A percentile compares a stretch with the other conserved stretches of the same genome.
These are phyloP conservation scores for Drosophila histrio DNA, from an alignment of 2,888 invertebrate species.

Conservation along the genomic window DNA sequence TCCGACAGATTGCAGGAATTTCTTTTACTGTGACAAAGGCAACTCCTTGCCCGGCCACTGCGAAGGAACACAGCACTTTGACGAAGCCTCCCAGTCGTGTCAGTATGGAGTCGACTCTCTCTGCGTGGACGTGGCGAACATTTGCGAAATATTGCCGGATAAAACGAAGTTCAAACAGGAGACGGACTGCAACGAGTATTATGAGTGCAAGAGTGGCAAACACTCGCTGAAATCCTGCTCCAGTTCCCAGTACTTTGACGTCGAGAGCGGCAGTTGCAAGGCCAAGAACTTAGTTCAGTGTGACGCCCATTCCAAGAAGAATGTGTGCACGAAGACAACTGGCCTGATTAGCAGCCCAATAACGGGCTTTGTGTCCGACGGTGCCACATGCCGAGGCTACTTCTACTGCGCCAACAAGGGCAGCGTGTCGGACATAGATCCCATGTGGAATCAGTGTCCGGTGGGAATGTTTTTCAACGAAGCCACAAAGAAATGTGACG, in stretches of 20 bases:
- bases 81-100: slow-evolving; percentile 67
- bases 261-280: slow-evolving; percentile 56
- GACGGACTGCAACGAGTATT: slow-evolving; percentile 72
- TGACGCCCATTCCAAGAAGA: slow-evolving; percentile 59
- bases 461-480: slow-evolving; percentile 71
- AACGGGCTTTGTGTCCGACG: slow-evolving; percentile 53
- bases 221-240: slow-evolving; percentile 34
- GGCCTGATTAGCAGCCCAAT: neutral
- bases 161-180: slow-evolving; percentile 65
- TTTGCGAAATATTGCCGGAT: slow-evolving; percentile 72
- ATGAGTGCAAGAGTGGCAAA: slow-evolving; percentile 59
- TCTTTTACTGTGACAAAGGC: slow-evolving; percentile 68
- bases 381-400: slow-evolving; percentile 78
- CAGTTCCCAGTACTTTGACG: slow-evolving; percentile 65
- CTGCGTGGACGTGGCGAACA: slow-evolving; percentile 71
- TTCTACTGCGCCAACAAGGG: slow-evolving; percentile 62
- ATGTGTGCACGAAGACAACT: slow-evolving; percentile 46
- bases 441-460: slow-evolving; percentile 74
- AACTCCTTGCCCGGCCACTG: slow-evolving; percentile 54
- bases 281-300: slow-evolving; percentile 55
- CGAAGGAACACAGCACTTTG: slow-evolving; percentile 55
- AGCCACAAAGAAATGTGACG: slow-evolving; percentile 41
- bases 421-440: slow-evolving; percentile 61
- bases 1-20: slow-evolving; percentile 69
- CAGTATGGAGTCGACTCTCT: slow-evolving; percentile 53